Evolutionary conservation across 2,888 invertebrate genomes (phyloP).

Genomic region (Caenorhabditis sulstoni): DNA sequence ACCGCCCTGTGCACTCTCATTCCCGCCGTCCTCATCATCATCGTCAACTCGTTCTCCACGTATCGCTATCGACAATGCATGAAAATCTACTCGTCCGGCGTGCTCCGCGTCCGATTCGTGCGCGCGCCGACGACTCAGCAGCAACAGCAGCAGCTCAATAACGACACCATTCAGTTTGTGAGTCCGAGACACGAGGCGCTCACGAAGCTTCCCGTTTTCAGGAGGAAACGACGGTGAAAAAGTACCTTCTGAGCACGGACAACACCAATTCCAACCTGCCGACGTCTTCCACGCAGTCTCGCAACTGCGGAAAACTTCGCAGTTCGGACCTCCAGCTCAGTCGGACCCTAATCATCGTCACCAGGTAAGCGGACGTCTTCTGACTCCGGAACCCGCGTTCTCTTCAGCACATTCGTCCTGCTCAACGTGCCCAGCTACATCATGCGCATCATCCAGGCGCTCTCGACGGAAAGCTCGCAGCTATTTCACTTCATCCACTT

Average conservation of each 20-base stretch:
- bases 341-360: slow-evolving; percentile 78
- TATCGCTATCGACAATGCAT: slow-evolving; percentile 79
- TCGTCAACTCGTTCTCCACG: slow-evolving; percentile 78
- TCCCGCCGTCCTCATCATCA: slow-evolving; percentile 77
- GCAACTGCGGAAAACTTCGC: slow-evolving; percentile 71
- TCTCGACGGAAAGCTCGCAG: slow-evolving; percentile 22
- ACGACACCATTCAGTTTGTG: slow-evolving; percentile 58
- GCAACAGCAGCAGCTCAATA: slow-evolving; percentile 43
- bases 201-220: slow-evolving; percentile 51
- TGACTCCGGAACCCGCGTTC: background rate
- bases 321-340: slow-evolving; percentile 78
- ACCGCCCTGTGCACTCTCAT: slow-evolving; percentile 74
- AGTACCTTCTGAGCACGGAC: slow-evolving; percentile 70
- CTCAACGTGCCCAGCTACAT: slow-evolving; percentile 79
- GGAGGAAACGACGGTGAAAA: slow-evolving; percentile 74
- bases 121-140: slow-evolving; percentile 57
- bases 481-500: slow-evolving; percentile 64
- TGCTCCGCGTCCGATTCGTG: slow-evolving; percentile 77
- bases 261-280: slow-evolving; percentile 46
- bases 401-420: slow-evolving; percentile 77
- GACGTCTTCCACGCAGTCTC: slow-evolving; percentile 62
- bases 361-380: slow-evolving; percentile 65
- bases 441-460: slow-evolving; percentile 62
- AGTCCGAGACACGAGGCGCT: background rate
- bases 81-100: slow-evolving; percentile 79